A percentile compares a stretch with the other conserved stretches of the same genome.
Evolutionary conservation across 2,888 invertebrate genomes (phyloP).

Genomic region (Apantesis nais): DNA sequence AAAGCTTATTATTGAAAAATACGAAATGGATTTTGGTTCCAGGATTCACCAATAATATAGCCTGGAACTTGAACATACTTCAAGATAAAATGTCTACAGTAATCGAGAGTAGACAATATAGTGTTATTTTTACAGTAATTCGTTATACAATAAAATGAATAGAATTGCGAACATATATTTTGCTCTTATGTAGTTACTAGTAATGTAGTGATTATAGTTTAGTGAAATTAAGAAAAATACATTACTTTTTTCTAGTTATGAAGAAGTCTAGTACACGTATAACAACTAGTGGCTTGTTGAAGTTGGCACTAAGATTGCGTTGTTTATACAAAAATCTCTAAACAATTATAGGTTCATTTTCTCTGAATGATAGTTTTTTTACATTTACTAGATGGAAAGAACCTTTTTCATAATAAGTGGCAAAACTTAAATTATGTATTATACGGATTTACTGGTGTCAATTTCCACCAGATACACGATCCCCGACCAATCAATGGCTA

Average conservation of each 20-base stretch:
- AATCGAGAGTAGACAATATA: background rate
- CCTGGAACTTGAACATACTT: background rate
- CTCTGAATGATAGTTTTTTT: too few relatives aligned
- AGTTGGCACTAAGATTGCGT: background rate
- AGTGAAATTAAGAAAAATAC: background rate
- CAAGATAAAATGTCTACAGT: background rate
- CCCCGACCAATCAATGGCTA: too few relatives aligned
- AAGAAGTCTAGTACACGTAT: background rate
- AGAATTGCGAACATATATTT: background rate
- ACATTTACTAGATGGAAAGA: too few relatives aligned
- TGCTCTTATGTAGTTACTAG: constrained; percentile 2
- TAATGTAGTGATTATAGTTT: background rate
- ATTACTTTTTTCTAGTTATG: background rate
- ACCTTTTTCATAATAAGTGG: too few relatives aligned
- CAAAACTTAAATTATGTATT: too few relatives aligned
- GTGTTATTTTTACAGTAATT: background rate
- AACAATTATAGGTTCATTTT: too few relatives aligned
- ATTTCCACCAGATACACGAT: too few relatives aligned
- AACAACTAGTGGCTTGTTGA: background rate
- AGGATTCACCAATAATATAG: background rate
- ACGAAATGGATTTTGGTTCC: background rate
- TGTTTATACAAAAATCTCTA: too few relatives aligned
- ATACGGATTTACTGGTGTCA: too few relatives aligned
- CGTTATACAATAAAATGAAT: background rate
- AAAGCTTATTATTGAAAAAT: background rate